Evolutionary conservation across 2,113 vertebrate genomes (phyloP).

Genomic region (Vimba vimba): DNA sequence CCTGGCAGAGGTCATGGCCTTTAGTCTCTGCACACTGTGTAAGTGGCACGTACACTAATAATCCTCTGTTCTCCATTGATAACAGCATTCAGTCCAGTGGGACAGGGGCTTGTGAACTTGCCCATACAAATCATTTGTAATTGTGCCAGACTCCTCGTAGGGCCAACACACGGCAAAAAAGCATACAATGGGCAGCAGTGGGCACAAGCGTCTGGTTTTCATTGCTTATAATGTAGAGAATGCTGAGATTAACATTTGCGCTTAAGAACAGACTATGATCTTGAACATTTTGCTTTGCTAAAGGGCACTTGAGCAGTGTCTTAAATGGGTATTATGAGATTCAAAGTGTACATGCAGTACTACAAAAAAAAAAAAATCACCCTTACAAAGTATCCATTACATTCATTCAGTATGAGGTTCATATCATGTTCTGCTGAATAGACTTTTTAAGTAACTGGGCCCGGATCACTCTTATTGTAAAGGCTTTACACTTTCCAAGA

Average conservation of each 20-base stretch:
- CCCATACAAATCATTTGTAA: conserved; percentile 51
- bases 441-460: neutral
- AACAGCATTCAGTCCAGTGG: conserved; percentile 42
- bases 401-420: conserved; percentile 20
- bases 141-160: conserved; percentile 16
- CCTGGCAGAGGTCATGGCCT: conserved; percentile 42
- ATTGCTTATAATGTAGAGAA: neutral
- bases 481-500: conserved; percentile 14
- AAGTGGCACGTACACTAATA: conserved; percentile 49
- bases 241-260: neutral
- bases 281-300: conserved; percentile 26
- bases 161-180: conserved; percentile 16
- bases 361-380: conserved; percentile 39
- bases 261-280: neutral
- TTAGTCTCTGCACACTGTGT: conserved; percentile 44
- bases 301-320: conserved; percentile 34
- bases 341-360: conserved; percentile 15
- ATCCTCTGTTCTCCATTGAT: conserved; percentile 48
- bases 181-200: neutral
- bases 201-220: conserved; percentile 1
- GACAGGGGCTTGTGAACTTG: conserved; percentile 40
- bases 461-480: neutral
- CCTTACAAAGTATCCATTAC: neutral
- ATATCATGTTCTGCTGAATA: conserved; percentile 12
- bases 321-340: conserved; percentile 39